These are phyloP conservation scores for Myiotriccus ornatus DNA, from an alignment of 2,797 vertebrate genomes.

Conservation along the genomic window DNA sequence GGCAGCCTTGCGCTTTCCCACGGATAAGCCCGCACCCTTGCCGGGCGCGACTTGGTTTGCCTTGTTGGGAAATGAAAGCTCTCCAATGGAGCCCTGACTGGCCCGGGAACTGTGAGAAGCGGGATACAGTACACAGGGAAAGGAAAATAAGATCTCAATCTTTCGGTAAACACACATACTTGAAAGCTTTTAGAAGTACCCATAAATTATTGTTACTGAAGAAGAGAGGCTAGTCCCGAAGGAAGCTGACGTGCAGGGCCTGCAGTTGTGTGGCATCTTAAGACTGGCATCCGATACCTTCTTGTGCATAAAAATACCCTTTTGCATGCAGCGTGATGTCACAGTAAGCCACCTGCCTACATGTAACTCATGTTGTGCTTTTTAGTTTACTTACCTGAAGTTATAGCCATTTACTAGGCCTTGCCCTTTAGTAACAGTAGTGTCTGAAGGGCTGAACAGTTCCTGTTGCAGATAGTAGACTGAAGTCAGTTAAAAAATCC, in stretches of 20 bases:
- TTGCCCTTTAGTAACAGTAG: background rate
- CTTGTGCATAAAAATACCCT: background rate
- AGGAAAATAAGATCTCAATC: rapidly evolving
- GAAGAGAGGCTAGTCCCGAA: rapidly evolving
- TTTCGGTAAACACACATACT: background rate
- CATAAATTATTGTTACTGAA: background rate
- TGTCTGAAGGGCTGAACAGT: background rate
- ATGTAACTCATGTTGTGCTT: rapidly evolving
- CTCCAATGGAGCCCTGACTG: rapidly evolving
- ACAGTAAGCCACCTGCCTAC: background rate
- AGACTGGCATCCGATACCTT: no score
- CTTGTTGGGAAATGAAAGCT: rapidly evolving
- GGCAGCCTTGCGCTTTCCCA: rapidly evolving
- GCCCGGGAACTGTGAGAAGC: rapidly evolving
- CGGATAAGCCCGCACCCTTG: rapidly evolving
- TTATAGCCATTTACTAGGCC: background rate
- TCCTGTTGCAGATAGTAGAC: background rate
- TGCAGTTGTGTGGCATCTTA: background rate
- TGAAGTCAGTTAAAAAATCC: background rate
- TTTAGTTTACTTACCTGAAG: background rate
- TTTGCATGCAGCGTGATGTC: no score
- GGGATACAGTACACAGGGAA: rapidly evolving
- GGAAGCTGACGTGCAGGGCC: rapidly evolving
- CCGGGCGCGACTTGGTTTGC: rapidly evolving
- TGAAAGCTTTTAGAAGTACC: background rate